Evolutionary conservation across 2,113 vertebrate species (phyloP).

Genomic region (Megaceryle maxima): DNA sequence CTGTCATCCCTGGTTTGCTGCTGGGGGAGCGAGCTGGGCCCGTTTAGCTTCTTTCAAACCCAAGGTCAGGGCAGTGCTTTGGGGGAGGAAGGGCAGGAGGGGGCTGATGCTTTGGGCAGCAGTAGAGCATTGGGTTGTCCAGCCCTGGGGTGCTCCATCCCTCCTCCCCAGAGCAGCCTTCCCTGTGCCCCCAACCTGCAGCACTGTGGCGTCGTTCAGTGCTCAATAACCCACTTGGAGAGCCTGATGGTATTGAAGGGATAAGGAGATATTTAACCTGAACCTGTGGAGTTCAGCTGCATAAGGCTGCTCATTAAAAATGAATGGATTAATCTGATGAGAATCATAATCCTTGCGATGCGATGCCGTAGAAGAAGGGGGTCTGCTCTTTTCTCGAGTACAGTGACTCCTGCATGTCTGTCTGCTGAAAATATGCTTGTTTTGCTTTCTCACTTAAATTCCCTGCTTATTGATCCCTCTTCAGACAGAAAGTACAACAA

Average conservation of each 20-base stretch:
- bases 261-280: background rate
- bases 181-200: too few relatives aligned
- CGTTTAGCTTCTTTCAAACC: fast-evolving
- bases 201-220: fast-evolving
- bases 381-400: background rate
- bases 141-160: fast-evolving
- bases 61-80: fast-evolving
- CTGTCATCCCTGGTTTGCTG: background rate
- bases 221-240: fast-evolving
- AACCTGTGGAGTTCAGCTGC: background rate
- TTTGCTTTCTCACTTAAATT: background rate
- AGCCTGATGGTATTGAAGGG: background rate
- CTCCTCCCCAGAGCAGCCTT: background rate
- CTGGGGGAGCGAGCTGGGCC: background rate
- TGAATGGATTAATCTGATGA: background rate
- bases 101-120: fast-evolving
- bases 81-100: background rate
- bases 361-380: background rate
- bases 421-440: background rate
- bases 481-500: background rate
- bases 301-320: background rate
- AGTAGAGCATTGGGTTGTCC: fast-evolving
- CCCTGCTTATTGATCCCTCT: background rate
- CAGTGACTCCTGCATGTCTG: background rate
- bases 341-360: background rate